A percentile compares a stretch with the other conserved stretches of the same genome.
These are phyloP conservation scores for Dromiciops gliroides DNA, from an alignment of 2,113 vertebrate species.

Conservation along the genomic window DNA sequence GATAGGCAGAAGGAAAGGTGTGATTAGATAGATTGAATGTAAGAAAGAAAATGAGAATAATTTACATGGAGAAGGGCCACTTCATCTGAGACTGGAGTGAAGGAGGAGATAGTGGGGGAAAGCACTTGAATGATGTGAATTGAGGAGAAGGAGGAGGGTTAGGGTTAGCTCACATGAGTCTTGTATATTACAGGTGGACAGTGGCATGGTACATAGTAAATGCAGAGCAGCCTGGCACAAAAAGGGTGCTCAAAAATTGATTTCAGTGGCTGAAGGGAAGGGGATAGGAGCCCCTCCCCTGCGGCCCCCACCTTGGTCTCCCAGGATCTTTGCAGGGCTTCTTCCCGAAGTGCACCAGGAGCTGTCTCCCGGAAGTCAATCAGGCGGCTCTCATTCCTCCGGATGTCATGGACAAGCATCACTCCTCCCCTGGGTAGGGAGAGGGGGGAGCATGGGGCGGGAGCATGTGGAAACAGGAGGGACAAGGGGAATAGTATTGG, in stretches of 20 bases:
- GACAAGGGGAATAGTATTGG: fast-evolving
- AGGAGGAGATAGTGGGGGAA: neutral
- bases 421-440: constrained; percentile 90
- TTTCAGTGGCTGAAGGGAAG: constrained; percentile 38
- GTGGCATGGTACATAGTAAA: neutral
- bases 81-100: neutral
- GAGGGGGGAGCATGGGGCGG: constrained; percentile 30
- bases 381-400: constrained; percentile 92
- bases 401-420: constrained; percentile 96
- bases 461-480: neutral
- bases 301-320: constrained; percentile 86
- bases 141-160: neutral
- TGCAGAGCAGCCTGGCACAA: neutral
- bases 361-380: constrained; percentile 97
- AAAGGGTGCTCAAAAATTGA: constrained; percentile 39
- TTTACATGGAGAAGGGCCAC: neutral
- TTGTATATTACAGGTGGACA: neutral
- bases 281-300: constrained; percentile 7
- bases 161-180: neutral
- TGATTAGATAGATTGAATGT: neutral
- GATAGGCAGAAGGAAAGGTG: neutral
- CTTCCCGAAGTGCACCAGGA: constrained; percentile 88
- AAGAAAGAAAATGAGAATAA: neutral
- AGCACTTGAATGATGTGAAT: neutral
- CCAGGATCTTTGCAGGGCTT: constrained; percentile 85